These are phyloP conservation scores for Falco cherrug DNA, from an alignment of 2,797 vertebrate species.

Conservation along the genomic window DNA sequence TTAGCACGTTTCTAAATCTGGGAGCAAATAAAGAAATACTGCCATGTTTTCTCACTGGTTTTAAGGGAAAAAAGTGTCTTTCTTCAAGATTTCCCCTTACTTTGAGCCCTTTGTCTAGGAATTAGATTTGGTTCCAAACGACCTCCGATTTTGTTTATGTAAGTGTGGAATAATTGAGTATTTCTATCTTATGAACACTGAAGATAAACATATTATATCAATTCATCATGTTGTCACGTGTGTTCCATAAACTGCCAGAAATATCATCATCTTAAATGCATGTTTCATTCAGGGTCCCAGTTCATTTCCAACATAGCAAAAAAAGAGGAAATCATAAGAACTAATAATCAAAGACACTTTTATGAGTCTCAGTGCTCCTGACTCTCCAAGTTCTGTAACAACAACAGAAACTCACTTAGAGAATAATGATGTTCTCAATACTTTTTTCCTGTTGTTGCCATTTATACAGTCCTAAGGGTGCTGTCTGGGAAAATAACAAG, in stretches of 20 bases:
- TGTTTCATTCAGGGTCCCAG: neutral
- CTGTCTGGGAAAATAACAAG: slow-evolving; percentile 52
- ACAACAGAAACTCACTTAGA: slow-evolving; percentile 30
- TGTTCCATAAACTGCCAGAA: neutral
- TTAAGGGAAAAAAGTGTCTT: neutral
- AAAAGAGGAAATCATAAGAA: slow-evolving; percentile 5
- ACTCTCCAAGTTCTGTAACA: slow-evolving; percentile 37
- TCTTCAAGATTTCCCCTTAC: neutral
- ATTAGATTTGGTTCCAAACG: neutral
- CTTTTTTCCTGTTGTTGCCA: slow-evolving; percentile 12
- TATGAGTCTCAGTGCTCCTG: slow-evolving; percentile 26
- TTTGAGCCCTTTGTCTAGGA: neutral
- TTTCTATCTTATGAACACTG: neutral
- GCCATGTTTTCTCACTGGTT: neutral
- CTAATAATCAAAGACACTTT: slow-evolving; percentile 59
- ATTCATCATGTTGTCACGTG: neutral
- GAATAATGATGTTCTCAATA: slow-evolving; percentile 39
- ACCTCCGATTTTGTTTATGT: neutral
- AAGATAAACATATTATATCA: neutral
- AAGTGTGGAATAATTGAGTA: neutral
- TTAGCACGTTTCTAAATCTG: neutral
- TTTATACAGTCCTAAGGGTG: slow-evolving; percentile 43
- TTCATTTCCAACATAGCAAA: neutral
- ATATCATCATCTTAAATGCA: neutral
- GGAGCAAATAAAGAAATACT: neutral